Conservation (phyloP, 2,113 vertebrate species). For the Poicephalus gulielmi region DNA sequence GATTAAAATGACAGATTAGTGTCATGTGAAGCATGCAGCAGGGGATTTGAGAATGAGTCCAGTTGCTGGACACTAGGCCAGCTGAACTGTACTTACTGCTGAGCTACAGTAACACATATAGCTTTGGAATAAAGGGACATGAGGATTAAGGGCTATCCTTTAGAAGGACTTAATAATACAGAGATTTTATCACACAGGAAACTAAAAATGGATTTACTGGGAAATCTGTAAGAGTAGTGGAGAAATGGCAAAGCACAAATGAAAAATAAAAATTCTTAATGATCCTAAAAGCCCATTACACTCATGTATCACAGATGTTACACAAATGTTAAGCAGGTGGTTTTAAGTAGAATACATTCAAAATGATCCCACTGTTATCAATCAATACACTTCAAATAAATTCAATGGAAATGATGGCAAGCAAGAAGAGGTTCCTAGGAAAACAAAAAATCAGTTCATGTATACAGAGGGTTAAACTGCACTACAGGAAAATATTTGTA, state of each 20-base stretch:
- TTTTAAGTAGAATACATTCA: slow-evolving; percentile 19
- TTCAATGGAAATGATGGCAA: background rate
- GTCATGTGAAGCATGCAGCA: slow-evolving; percentile 28
- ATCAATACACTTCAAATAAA: background rate
- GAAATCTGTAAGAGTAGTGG: background rate
- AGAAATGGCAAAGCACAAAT: background rate
- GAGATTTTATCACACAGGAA: background rate
- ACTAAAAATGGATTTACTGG: background rate
- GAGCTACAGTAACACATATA: slow-evolving; percentile 20
- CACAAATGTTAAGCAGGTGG: slow-evolving; percentile 16
- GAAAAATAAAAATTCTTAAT: background rate
- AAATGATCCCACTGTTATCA: background rate
- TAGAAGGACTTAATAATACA: background rate
- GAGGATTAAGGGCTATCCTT: slow-evolving; percentile 27
- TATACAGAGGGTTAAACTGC: background rate
- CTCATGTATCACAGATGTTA: background rate
- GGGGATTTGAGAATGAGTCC: slow-evolving; percentile 43
- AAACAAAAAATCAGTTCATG: background rate
- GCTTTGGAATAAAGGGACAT: slow-evolving; percentile 26
- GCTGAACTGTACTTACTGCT: slow-evolving; percentile 27
- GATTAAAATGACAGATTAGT: slow-evolving; percentile 59
- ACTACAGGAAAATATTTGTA: background rate
- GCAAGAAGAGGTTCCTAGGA: background rate
- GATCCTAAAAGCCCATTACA: background rate
- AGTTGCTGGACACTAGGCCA: slow-evolving; percentile 26